Evolutionary conservation across 2,888 invertebrate species (phyloP).

Genomic region (Amiota mariae): DNA sequence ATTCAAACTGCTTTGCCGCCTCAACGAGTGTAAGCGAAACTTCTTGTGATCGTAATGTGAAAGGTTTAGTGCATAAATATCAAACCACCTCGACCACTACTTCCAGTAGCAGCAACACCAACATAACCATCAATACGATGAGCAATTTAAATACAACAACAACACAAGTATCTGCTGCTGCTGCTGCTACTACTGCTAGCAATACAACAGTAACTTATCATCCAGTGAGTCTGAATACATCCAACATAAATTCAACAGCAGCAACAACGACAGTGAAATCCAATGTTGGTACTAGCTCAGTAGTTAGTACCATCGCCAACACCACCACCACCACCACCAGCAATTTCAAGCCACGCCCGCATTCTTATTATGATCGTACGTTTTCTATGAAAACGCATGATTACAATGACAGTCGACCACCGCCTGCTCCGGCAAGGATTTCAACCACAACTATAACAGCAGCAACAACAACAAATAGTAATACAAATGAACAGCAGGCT

Average conservation of each 20-base stretch:
- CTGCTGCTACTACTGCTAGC: too few relatives aligned
- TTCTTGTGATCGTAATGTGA: slow-evolving; percentile 80
- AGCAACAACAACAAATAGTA: slow-evolving; percentile 40
- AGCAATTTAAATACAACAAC: slow-evolving; percentile 45
- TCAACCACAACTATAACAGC: slow-evolving; percentile 32
- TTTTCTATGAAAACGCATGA: slow-evolving; percentile 66
- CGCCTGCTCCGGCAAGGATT: slow-evolving; percentile 73
- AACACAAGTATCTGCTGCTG: slow-evolving; percentile 45
- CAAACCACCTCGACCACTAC: slow-evolving; percentile 74
- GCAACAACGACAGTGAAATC: slow-evolving; percentile 17
- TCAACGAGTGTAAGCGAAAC: slow-evolving; percentile 67
- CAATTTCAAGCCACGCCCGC: slow-evolving; percentile 65
- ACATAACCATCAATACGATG: slow-evolving; percentile 62
- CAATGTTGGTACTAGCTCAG: neutral
- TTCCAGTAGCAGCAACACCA: slow-evolving; percentile 57
- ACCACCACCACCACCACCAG: slow-evolving; percentile 36
- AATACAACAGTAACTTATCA: slow-evolving; percentile 36
- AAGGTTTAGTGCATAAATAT: slow-evolving; percentile 84
- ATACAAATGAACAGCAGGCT: slow-evolving; percentile 37
- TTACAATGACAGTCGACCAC: slow-evolving; percentile 72
- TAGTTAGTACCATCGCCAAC: slow-evolving; percentile 20
- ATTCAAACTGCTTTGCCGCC: slow-evolving; percentile 60
- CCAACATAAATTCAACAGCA: neutral
- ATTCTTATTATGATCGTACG: slow-evolving; percentile 71
- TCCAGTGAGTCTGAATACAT: slow-evolving; percentile 24